Percentiles rank a stretch among this genome's conserved stretches.
Evolutionary conservation across 2,113 vertebrate species (phyloP).

Genomic region (Naja naja): DNA sequence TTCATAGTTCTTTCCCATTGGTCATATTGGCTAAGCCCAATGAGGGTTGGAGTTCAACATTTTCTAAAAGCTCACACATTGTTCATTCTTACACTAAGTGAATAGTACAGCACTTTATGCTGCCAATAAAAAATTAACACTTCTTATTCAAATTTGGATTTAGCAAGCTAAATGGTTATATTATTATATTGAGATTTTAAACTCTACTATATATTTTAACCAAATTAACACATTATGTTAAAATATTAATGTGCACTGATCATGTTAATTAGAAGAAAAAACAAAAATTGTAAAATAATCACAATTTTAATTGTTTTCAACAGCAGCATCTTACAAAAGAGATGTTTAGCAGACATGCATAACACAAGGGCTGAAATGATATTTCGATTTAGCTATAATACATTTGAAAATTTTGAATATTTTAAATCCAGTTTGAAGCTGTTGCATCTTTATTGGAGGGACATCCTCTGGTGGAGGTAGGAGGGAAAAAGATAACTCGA

Average conservation of each 20-base stretch:
- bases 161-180: background rate
- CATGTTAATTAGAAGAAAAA: background rate
- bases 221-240: background rate
- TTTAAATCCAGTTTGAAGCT: background rate
- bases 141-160: background rate
- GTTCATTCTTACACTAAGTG: background rate
- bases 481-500: background rate
- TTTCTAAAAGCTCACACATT: background rate
- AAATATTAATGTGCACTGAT: background rate
- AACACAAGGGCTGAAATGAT: background rate
- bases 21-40: background rate
- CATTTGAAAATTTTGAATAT: background rate
- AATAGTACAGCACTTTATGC: background rate
- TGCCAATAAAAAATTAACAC: background rate
- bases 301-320: background rate
- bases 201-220: background rate
- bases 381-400: background rate
- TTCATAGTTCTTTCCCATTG: background rate
- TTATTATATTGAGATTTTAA: background rate
- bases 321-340: background rate
- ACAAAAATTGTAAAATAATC: background rate
- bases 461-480: background rate
- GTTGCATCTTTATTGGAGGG: background rate
- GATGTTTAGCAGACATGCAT: background rate
- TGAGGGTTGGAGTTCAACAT: background rate